Percentiles rank a stretch among this genome's conserved stretches.
Conservation (phyloP, 2,888 invertebrate genomes). For the Tenthredo scrophulariae region DNA sequence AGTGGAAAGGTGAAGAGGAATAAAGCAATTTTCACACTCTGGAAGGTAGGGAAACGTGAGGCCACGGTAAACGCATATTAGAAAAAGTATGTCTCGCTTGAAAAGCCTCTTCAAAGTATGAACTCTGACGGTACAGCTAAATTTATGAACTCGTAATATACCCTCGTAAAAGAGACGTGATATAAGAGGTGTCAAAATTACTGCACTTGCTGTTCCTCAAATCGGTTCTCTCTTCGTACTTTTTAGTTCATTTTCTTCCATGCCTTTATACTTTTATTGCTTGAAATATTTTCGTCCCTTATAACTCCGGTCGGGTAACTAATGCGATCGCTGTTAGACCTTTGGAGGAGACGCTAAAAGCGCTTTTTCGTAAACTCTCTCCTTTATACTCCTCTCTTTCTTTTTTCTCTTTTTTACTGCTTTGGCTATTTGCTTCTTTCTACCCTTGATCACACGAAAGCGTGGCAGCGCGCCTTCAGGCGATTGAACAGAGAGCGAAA, state of each 20-base stretch:
- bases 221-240: neutral
- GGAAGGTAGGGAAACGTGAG: conserved; percentile 19
- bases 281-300: conserved; percentile 21
- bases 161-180: neutral
- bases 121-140: neutral
- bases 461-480: neutral
- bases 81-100: neutral
- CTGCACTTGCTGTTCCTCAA: neutral
- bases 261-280: conserved; percentile 34
- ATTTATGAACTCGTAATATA: neutral
- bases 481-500: neutral
- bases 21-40: conserved; percentile 46
- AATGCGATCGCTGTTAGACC: conserved; percentile 71
- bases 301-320: conserved; percentile 59
- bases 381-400: neutral
- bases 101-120: neutral
- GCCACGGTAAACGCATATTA: conserved; percentile 20
- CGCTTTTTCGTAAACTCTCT: conserved; percentile 62
- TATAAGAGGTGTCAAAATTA: neutral
- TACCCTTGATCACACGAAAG: conserved; percentile 22
- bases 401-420: conserved; percentile 3
- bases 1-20: conserved; percentile 26
- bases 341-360: conserved; percentile 68
- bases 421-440: neutral
- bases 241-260: neutral